phyloP scores from a whole-genome alignment of 2,888 invertebrate species.

The Nymphalis polychloros region DNA sequence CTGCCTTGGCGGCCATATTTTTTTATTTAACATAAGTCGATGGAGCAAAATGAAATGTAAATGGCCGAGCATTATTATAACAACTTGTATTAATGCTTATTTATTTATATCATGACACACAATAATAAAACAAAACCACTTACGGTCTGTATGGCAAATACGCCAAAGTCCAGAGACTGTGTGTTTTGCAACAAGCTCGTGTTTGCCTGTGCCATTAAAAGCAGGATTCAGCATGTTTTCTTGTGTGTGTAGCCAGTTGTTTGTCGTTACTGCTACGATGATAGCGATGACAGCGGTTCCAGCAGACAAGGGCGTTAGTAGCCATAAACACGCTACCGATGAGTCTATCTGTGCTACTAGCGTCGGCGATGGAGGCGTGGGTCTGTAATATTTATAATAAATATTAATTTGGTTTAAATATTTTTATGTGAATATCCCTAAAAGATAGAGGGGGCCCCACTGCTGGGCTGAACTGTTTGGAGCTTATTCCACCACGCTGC shows the following conservation, averaged over 20 bases:
- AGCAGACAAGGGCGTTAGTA: conserved; percentile 84
- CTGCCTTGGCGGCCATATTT: no score
- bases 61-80: no score
- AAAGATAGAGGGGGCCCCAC: no score
- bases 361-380: conserved; percentile 73
- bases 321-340: conserved; percentile 83
- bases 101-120: no score
- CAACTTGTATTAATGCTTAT: no score
- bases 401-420: conserved; percentile 1
- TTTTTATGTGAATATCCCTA: no score
- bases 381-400: conserved; percentile 51
- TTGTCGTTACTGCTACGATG: conserved; percentile 87
- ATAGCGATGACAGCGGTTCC: conserved; percentile 87
- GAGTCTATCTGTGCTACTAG: conserved; percentile 80
- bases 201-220: conserved; percentile 89
- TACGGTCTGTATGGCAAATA: conserved; percentile 89
- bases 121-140: conserved; percentile 63
- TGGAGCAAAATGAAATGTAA: no score
- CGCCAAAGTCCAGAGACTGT: conserved; percentile 92
- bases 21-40: no score
- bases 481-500: no score
- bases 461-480: no score
- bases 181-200: conserved; percentile 86
- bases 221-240: conserved; percentile 90
- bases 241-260: conserved; percentile 93